Evolutionary conservation across 1,140 invertebrate genomes (phyloP).

Genomic region (Brachionus plicatilis): DNA sequence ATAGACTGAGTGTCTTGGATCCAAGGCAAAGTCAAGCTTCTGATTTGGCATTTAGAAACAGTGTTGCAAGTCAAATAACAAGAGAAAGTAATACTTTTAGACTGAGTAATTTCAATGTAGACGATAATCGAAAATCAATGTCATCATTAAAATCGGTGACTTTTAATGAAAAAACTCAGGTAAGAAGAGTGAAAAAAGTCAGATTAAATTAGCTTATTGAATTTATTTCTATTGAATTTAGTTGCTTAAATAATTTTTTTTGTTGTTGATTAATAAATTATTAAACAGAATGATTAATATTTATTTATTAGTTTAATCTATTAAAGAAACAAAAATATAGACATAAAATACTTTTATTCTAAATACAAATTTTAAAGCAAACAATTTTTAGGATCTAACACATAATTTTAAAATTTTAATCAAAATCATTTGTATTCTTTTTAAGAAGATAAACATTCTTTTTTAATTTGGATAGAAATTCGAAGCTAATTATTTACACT

Average conservation of each 20-base stretch:
- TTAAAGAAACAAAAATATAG: no score
- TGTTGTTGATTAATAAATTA: no score
- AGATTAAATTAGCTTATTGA: neutral
- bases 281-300: no score
- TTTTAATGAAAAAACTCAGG: slow-evolving; percentile 33
- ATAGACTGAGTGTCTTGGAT: neutral
- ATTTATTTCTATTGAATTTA: neutral
- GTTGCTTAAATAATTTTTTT: neutral
- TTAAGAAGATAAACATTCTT: no score
- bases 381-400: no score
- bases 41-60: neutral
- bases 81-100: neutral
- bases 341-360: no score
- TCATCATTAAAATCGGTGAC: neutral
- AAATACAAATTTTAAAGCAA: no score
- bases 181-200: neutral
- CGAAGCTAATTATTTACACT: no score
- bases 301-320: no score
- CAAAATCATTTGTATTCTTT: no score
- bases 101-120: neutral
- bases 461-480: no score
- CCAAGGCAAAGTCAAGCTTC: neutral
- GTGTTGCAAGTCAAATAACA: neutral
- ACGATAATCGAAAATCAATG: slow-evolving; percentile 7
- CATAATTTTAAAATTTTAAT: no score